Base-by-base conservation (phyloP, 2,113 vertebrate genomes). In the Numida meleagris region DNA sequence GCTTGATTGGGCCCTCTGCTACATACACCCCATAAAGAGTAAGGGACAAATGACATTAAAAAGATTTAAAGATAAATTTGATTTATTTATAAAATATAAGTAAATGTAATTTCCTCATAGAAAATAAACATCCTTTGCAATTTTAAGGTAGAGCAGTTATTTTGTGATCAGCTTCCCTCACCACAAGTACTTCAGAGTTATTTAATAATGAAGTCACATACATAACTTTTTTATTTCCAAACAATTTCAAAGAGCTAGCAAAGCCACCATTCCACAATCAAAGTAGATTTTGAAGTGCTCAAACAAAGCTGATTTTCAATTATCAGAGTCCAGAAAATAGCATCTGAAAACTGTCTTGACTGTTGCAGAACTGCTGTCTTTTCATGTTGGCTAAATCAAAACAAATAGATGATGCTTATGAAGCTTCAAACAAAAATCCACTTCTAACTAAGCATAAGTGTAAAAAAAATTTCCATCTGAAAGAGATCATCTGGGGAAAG, bases 241-340 rank as follows among this genome's bases (percentile, higher is more conserved):
- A 77, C 14, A 50, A 65, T 89, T 95, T 86, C 65, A 73, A 96
- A 91, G 77, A 57, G 34, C 57, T 68, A 61, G 36, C 24, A 82
- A 86, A 95, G 42, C 68, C n/a, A 70, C 31, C 21, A 40, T 93
- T 94, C 59, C 43, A 67, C 59, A 93, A 94, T 91, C 86, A 95
- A 92, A 96, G 89, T n/a, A 77, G 70, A 94, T 93, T 97, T 72
- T 97, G 94, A 95, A 93, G 88, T 91, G 90, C 93, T 78, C 84
- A 96, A 96, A 95, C 88, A 96, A 96, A 95, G 91, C 63, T 90
- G 82, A 88, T 94, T 93, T 95, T 94, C 94, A 96, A 79, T 95
- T 97, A 97, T 94, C 78, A 94, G 80, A 87, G 46, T 86, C 42
- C 17, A 29, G 87, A 95, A 91, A 93, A 90, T 63, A 90, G 27